Base-by-base conservation (phyloP, 1,140 invertebrate species). In the Harlomillsia oculata region DNA sequence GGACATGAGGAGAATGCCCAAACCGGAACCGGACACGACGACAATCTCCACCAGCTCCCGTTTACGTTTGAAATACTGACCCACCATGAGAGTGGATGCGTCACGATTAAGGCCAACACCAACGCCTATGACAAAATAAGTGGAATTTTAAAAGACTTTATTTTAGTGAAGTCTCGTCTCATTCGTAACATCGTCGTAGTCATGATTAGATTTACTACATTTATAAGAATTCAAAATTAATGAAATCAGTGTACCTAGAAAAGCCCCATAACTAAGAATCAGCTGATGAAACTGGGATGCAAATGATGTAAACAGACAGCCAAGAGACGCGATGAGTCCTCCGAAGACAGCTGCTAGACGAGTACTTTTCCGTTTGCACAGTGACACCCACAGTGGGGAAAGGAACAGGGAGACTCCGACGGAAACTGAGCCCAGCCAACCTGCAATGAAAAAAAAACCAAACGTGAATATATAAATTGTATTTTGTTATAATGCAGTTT, bases 201-300 rank as follows among this genome's bases (percentile, higher is more conserved):
- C n/a, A n/a, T n/a, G n/a, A n/a, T n/a, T n/a, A n/a, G n/a, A n/a
- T n/a, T n/a, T n/a, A n/a, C n/a, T n/a, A n/a, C n/a, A n/a, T n/a
- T n/a, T n/a, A n/a, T n/a, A n/a, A n/a, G n/a, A n/a, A n/a, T n/a
- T n/a, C n/a, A n/a, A n/a, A n/a, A n/a, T n/a, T n/a, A n/a, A n/a
- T n/a, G n/a, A n/a, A n/a, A n/a, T n/a, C n/a, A n/a, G n/a, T n/a
- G n/a, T 66, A 83, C 83, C 78, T 44, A 80, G 69, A 16, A 80
- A 71, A 23, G 74, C 72, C 13, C 81, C 82, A 62, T 88, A 90
- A 72, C 86, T 89, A 77, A 91, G 85, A 75, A 88, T 89, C 25
- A 91, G 75, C 68, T 93, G 89, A 72, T 91, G 87, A 69, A 89
- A 88, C 69, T 89, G 84, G 21, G 82, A 83, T 9, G 88, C 87